A percentile compares a stretch with the other conserved stretches of the same genome.
Evolutionary conservation across 2,113 vertebrate genomes (phyloP).

Genomic region (Cyanistes caeruleus): DNA sequence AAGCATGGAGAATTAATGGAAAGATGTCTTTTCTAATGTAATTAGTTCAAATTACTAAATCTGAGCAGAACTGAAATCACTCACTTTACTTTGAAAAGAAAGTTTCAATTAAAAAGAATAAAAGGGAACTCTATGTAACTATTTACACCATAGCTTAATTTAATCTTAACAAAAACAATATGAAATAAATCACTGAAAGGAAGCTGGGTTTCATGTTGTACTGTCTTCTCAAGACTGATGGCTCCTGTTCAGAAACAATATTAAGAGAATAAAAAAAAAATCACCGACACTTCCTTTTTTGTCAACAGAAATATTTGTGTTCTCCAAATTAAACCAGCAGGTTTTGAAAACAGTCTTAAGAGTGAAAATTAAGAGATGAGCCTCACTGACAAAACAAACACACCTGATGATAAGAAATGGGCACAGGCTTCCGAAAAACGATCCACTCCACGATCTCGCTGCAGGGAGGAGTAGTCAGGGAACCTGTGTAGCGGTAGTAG

Average conservation of each 20-base stretch:
- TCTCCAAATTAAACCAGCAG: rapidly evolving
- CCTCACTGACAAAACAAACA: neutral
- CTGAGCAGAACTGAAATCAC: slow-evolving; percentile 59
- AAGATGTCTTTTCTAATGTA: slow-evolving; percentile 41
- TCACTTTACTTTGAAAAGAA: slow-evolving; percentile 55
- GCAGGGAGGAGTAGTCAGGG: slow-evolving; percentile 93
- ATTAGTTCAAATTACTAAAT: slow-evolving; percentile 62
- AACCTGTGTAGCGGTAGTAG: slow-evolving; percentile 94
- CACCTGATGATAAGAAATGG: slow-evolving; percentile 94
- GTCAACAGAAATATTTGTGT: slow-evolving; percentile 35
- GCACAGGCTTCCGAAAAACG: slow-evolving; percentile 88
- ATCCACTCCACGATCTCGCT: slow-evolving; percentile 97
- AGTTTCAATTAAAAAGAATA: slow-evolving; percentile 56
- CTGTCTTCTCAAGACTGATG: slow-evolving; percentile 44
- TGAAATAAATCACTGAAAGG: slow-evolving; percentile 60
- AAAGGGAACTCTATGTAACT: slow-evolving; percentile 58
- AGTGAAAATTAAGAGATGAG: neutral
- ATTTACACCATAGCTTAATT: slow-evolving; percentile 58
- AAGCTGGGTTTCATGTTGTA: slow-evolving; percentile 55
- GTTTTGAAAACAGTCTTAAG: neutral
- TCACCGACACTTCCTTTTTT: slow-evolving; percentile 38
- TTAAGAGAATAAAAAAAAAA: neutral
- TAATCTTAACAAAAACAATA: slow-evolving; percentile 68
- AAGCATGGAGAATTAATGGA: slow-evolving; percentile 61
- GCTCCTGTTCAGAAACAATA: slow-evolving; percentile 62